These are phyloP conservation scores for Tolypeutes matacus DNA, from an alignment of 2,797 vertebrate species.

Conservation along the genomic window DNA sequence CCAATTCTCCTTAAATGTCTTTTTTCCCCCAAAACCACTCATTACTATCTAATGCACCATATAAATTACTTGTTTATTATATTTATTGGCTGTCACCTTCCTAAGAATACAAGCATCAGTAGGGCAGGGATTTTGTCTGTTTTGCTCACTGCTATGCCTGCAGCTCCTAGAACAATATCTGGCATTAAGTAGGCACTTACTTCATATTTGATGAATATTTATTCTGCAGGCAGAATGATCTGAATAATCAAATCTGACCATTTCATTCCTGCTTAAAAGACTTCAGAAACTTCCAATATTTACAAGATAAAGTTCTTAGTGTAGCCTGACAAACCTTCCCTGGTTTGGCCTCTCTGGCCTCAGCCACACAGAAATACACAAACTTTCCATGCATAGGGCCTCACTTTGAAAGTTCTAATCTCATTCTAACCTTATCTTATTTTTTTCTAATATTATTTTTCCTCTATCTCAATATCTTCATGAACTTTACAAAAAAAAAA, in stretches of 20 bases:
- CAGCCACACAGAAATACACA: background rate
- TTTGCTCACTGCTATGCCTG: background rate
- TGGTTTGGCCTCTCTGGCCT: background rate
- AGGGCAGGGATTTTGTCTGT: background rate
- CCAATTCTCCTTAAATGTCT: background rate
- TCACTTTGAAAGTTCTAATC: slow-evolving; percentile 35
- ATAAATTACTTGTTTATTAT: background rate
- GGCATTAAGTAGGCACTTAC: background rate
- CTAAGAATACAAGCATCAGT: background rate
- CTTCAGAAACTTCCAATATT: background rate
- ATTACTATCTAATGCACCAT: background rate
- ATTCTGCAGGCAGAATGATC: background rate
- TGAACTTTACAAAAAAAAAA: slow-evolving; percentile 22
- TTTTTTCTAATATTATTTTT: slow-evolving; percentile 49
- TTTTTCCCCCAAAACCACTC: background rate
- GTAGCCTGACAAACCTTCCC: background rate
- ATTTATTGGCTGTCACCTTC: background rate
- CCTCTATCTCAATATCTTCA: background rate
- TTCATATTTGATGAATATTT: slow-evolving; percentile 13
- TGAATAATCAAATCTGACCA: background rate
- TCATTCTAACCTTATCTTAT: background rate
- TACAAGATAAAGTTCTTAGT: background rate
- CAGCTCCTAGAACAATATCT: background rate
- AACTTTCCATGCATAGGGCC: background rate
- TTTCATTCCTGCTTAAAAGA: slow-evolving; percentile 2